Conservation (phyloP, 2,888 invertebrate species). For the Conops quadrifasciatus region DNA sequence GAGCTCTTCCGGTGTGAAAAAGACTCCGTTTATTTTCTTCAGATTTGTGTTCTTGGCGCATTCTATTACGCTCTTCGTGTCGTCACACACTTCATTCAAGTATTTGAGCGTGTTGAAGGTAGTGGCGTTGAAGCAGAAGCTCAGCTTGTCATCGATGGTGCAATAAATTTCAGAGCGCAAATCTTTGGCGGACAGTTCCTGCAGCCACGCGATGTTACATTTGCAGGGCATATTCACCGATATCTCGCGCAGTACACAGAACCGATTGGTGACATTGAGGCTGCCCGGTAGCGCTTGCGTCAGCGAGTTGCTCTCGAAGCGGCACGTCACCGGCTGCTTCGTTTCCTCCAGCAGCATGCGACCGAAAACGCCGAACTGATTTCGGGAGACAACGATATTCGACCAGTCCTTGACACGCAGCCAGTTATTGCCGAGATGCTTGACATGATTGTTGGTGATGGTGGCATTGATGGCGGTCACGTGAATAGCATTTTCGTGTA, state of each 20-base stretch:
- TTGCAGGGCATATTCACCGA: slow-evolving; percentile 55
- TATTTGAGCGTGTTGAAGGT: slow-evolving; percentile 58
- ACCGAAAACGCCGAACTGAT: slow-evolving; percentile 57
- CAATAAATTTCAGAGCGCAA: slow-evolving; percentile 61
- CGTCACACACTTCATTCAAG: slow-evolving; percentile 58
- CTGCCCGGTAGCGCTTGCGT: slow-evolving; percentile 54
- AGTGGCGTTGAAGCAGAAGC: slow-evolving; percentile 58
- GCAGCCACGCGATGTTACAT: slow-evolving; percentile 58
- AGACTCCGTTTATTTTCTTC: slow-evolving; percentile 54
- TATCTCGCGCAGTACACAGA: slow-evolving; percentile 57
- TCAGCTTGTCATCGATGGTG: slow-evolving; percentile 50
- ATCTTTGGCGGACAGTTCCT: slow-evolving; percentile 55
- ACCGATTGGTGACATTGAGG: slow-evolving; percentile 56
- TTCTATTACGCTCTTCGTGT: slow-evolving; percentile 50
- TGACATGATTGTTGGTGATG: slow-evolving; percentile 57
- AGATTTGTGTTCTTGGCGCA: slow-evolving; percentile 55
- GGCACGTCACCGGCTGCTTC: slow-evolving; percentile 51
- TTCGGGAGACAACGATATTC: slow-evolving; percentile 55
- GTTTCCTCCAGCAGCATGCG: slow-evolving; percentile 53
- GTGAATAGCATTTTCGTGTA: slow-evolving; percentile 58
- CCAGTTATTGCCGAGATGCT: slow-evolving; percentile 56
- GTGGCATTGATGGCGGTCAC: slow-evolving; percentile 56
- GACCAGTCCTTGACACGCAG: slow-evolving; percentile 56
- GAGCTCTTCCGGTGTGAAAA: slow-evolving; percentile 54
- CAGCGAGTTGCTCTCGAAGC: slow-evolving; percentile 59